phyloP scores from a whole-genome alignment of 2,797 vertebrate species.

The Scolopax rusticola region DNA sequence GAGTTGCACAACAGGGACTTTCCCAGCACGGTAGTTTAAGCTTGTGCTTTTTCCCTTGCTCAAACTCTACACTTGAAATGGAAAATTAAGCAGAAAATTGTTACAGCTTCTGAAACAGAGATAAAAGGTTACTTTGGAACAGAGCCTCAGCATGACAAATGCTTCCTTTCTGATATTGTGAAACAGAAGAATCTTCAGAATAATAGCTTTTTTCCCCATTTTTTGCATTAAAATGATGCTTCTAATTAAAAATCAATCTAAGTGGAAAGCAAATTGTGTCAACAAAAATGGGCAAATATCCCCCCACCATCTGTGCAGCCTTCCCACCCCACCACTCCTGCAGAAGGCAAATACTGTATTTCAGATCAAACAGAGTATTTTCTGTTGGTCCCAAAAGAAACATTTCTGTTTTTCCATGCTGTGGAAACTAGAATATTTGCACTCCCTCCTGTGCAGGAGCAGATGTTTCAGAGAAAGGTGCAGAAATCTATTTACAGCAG shows the following conservation, averaged over 20 bases:
- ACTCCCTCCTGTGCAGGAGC: neutral
- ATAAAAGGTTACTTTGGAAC: neutral
- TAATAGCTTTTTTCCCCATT: neutral
- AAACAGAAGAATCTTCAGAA: neutral
- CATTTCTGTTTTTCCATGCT: neutral
- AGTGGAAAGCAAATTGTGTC: neutral
- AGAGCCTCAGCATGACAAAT: neutral
- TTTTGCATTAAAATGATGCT: neutral
- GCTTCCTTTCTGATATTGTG: neutral
- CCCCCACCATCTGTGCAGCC: neutral
- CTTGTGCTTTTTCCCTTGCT: neutral
- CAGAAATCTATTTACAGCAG: neutral
- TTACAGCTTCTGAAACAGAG: neutral
- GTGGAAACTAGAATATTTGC: neutral
- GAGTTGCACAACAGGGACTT: neutral
- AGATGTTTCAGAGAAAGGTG: neutral
- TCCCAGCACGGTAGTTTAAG: neutral
- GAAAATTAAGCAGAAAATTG: neutral
- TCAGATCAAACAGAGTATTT: neutral
- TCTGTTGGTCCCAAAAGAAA: neutral
- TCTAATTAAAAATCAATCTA: neutral
- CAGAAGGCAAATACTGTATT: neutral
- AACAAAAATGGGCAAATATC: neutral
- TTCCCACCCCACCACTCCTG: neutral
- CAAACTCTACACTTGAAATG: neutral